Conservation (phyloP, 2,113 vertebrate species). For the Loxodonta africana region DNA sequence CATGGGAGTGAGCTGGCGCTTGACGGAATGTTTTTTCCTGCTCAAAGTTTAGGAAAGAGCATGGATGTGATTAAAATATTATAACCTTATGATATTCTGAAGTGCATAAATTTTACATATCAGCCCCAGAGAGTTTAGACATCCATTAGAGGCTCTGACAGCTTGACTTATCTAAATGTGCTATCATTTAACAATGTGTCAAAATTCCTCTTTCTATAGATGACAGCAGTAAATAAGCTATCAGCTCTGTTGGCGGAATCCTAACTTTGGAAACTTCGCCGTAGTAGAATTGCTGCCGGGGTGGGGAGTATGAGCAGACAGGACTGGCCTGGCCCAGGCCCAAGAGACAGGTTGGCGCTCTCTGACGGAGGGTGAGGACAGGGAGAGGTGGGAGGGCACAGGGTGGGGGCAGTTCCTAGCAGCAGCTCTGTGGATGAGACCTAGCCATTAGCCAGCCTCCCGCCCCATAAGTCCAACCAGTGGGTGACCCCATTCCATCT, state of each 20-base stretch:
- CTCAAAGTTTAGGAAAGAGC: constrained; percentile 83
- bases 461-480: background rate
- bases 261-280: constrained; percentile 86
- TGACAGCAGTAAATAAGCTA: constrained; percentile 92
- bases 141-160: constrained; percentile 93
- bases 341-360: background rate
- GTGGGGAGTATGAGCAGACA: background rate
- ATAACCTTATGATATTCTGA: constrained; percentile 91
- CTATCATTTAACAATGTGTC: constrained; percentile 93
- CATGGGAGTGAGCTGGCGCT: background rate
- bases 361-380: background rate
- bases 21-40: constrained; percentile 80
- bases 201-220: constrained; percentile 92
- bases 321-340: background rate
- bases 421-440: background rate
- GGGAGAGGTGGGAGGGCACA: background rate
- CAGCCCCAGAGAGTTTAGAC: constrained; percentile 90
- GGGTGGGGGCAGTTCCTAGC: background rate
- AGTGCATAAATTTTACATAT: constrained; percentile 93
- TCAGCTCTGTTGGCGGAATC: constrained; percentile 88
- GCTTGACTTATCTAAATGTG: constrained; percentile 93
- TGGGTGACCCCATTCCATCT: background rate
- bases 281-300: constrained; percentile 60
- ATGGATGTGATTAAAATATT: constrained; percentile 92
- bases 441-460: background rate